Evolutionary conservation across 1,140 invertebrate species (phyloP).

Genomic region (Pseudobourletiella spinata): DNA sequence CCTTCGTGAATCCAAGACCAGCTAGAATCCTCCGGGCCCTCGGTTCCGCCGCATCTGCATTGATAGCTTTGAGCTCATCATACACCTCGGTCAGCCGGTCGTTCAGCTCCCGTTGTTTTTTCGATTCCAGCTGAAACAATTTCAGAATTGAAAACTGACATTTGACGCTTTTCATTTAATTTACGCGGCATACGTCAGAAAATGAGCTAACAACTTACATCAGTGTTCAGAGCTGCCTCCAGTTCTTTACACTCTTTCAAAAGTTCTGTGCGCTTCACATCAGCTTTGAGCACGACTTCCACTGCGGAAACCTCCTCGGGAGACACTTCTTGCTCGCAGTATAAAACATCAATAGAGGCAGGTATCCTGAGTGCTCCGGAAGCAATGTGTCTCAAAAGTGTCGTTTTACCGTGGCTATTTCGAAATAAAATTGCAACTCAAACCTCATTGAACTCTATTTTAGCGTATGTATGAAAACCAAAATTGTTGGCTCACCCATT

Average conservation of each 20-base stretch:
- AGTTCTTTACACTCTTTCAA: slow-evolving; percentile 74
- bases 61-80: slow-evolving; percentile 89
- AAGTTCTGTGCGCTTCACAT: slow-evolving; percentile 74
- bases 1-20: slow-evolving; percentile 87
- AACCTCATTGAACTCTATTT: too few relatives aligned
- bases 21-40: slow-evolving; percentile 87
- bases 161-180: too few relatives aligned
- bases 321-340: slow-evolving; percentile 97
- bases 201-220: slow-evolving; percentile 21
- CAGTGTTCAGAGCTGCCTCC: slow-evolving; percentile 47
- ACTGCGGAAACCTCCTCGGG: slow-evolving; percentile 87
- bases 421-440: too few relatives aligned
- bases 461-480: too few relatives aligned
- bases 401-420: slow-evolving; percentile 93
- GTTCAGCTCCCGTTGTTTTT: slow-evolving; percentile 23
- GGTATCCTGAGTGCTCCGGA: slow-evolving; percentile 84
- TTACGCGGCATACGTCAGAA: too few relatives aligned
- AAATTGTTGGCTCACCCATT: too few relatives aligned
- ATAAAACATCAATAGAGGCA: slow-evolving; percentile 90
- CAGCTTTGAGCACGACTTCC: slow-evolving; percentile 83
- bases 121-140: slow-evolving; percentile 14
- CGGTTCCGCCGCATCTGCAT: slow-evolving; percentile 93
- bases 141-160: too few relatives aligned
- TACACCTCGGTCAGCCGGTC: slow-evolving; percentile 58
- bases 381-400: slow-evolving; percentile 84